Conservation (phyloP, 2,113 vertebrate genomes). For the Ibidorhyncha struthersii region DNA sequence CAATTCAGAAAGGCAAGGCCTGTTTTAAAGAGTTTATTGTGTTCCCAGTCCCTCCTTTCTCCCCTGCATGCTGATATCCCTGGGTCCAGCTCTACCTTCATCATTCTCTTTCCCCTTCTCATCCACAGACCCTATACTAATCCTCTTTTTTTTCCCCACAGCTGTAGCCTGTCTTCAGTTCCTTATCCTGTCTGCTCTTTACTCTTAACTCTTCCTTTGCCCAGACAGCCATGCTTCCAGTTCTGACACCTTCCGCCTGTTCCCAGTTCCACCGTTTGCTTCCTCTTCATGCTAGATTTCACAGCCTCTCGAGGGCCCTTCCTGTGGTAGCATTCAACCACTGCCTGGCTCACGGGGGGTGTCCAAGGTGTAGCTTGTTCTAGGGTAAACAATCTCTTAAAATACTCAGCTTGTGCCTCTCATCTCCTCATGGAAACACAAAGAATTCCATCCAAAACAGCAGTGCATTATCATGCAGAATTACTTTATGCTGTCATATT, state of each 20-base stretch:
- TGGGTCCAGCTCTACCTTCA: background rate
- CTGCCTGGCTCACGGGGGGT: background rate
- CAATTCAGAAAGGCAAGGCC: background rate
- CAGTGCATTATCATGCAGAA: background rate
- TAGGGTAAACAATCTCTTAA: background rate
- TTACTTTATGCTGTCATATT: background rate
- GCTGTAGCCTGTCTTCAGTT: background rate
- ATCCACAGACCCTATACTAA: background rate
- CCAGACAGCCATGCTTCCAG: background rate
- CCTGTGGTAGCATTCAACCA: too few species aligned
- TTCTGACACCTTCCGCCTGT: background rate
- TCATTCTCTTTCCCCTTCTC: background rate
- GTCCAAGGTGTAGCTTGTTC: background rate
- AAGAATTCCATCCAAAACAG: background rate
- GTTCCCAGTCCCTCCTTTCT: background rate
- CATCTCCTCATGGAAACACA: background rate
- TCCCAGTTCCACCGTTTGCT: background rate
- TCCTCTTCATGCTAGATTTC: background rate
- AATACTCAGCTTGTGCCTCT: background rate
- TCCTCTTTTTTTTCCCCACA: background rate
- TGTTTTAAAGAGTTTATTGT: background rate
- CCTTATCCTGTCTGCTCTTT: background rate
- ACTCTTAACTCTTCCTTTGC: background rate
- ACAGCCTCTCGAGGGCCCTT: background rate
- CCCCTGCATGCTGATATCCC: fast-evolving